Conservation (phyloP, 2,797 vertebrate genomes). For the Brachyalestes nurse region DNA sequence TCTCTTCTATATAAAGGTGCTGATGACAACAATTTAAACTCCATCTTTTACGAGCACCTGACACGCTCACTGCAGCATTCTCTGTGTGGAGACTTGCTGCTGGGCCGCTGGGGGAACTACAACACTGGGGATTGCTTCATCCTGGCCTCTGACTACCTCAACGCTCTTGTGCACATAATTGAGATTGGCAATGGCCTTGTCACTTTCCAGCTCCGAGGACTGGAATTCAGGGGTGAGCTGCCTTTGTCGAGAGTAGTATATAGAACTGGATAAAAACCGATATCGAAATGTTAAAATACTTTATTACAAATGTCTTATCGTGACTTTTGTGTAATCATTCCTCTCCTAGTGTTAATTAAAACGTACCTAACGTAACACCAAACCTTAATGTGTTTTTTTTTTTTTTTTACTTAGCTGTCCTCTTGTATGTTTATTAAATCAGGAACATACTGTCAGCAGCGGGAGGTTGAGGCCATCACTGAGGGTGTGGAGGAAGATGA, state of each 20-base stretch:
- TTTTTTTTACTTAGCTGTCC: neutral
- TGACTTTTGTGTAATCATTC: too few relatives aligned
- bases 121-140: slow-evolving; percentile 98
- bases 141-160: slow-evolving; percentile 98
- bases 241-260: neutral
- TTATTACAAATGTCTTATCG: neutral
- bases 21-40: slow-evolving; percentile 98
- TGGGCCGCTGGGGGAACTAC: slow-evolving; percentile 97
- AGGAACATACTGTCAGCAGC: slow-evolving; percentile 98
- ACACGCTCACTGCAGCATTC: slow-evolving; percentile 97
- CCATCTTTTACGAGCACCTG: slow-evolving; percentile 98
- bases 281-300: neutral
- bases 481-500: slow-evolving; percentile 98
- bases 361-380: too few relatives aligned
- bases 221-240: slow-evolving; percentile 94
- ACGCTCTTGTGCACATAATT: slow-evolving; percentile 95
- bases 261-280: neutral
- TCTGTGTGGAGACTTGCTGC: slow-evolving; percentile 92
- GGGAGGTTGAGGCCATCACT: slow-evolving; percentile 98
- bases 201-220: slow-evolving; percentile 95
- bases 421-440: neutral
- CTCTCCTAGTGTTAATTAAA: neutral
- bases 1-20: slow-evolving; percentile 78
- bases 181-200: slow-evolving; percentile 97
- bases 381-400: too few relatives aligned